Conservation (phyloP, 2,797 vertebrate genomes). For the Glyptemys insculpta region DNA sequence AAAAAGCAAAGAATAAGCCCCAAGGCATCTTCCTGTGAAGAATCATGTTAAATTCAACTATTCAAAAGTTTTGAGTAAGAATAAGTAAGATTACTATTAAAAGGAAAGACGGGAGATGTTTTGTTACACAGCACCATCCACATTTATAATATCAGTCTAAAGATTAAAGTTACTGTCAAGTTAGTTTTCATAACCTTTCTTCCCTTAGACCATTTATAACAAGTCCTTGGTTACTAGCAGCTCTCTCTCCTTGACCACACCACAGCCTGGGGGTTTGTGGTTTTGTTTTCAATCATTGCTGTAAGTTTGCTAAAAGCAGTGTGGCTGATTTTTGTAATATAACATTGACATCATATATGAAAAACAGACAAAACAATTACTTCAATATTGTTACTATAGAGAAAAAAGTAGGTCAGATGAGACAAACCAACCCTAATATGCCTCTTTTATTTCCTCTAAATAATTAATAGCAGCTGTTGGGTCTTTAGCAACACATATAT, state of each 20-base stretch:
- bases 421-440: neutral
- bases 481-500: neutral
- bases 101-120: neutral
- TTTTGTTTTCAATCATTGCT: neutral
- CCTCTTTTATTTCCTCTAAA: neutral
- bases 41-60: neutral
- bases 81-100: neutral
- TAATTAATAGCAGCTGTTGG: neutral
- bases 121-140: neutral
- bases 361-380: neutral
- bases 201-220: neutral
- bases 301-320: neutral
- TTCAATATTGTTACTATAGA: neutral
- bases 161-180: neutral
- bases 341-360: neutral
- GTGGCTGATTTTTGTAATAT: neutral
- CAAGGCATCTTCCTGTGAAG: constrained; percentile 35
- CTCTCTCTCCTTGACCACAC: neutral
- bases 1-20: constrained; percentile 27
- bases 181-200: neutral
- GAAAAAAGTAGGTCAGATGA: neutral
- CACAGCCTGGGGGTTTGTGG: neutral
- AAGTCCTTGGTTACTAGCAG: neutral
- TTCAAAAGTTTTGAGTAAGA: neutral
- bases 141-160: neutral